Evolutionary conservation across 2,797 vertebrate species (phyloP), one percentile per base, ranked within the genome.

Genomic region (Pipistrellus pygmaeus): DNA sequence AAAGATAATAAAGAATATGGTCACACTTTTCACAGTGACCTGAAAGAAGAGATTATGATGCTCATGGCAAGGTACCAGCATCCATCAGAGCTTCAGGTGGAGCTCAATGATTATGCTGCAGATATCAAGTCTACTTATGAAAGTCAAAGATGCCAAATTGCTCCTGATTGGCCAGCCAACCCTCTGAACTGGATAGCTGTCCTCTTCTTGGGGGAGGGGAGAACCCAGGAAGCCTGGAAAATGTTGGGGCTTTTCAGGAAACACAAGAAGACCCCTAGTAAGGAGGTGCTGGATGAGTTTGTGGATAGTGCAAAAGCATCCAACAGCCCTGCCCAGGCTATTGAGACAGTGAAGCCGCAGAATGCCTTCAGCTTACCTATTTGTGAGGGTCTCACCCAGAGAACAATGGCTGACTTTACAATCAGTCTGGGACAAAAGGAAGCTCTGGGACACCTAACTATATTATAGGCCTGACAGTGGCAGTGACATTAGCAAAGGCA

Each of bases 21-120:
- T 6, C 98, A 99, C 25, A 95, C 80, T 6, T 98, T 97, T 38
- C 99, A 97, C 68, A 8, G 1, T 0, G 96, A 98, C 0, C 81
- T 99, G 92, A 91, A 98, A 95, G 98, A 99, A 76, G 99, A 99
- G 86, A 41, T 99, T 72, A 96, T 99, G 92, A 68, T 82, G 66
- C 98, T 99, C 87, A 99, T 99, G 99, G 98, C 99, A 94, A 98
- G 99, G 97, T 99, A 99, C 6, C 96, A 91, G 73, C 99, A 99
- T 69, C 97, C 98, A 80, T 91, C 97, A 57, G 98, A 99, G 99
- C 95, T 99, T 48, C 99, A 99, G 66, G 96, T 98, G 93, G 97
- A 95, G 0, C 99, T 99, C 96, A 99, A 99, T 41, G 97, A 80
- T 8, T 99, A 99, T 84, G 99, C 99, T 27, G 97, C 99, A 80